Base-by-base conservation (phyloP, 2,888 invertebrate species). In the Lasius fuliginosus region DNA sequence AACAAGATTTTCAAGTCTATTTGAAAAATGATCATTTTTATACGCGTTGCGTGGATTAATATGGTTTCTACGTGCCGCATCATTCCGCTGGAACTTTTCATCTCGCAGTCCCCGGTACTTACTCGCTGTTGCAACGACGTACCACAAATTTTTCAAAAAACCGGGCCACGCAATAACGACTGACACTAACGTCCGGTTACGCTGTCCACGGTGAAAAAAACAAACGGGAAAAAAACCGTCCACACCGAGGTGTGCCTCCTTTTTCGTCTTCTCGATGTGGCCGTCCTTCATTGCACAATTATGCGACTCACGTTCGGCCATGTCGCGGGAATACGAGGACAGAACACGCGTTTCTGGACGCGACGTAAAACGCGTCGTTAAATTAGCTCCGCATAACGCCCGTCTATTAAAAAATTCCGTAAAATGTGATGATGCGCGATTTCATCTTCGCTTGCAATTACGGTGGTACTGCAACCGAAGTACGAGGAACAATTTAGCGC, bases 321-420 rank as follows among this genome's bases (percentile, higher is more conserved):
- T 36, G 36, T 1, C 30, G 60, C 53, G 9, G 30, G 60, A 76
- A 40, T 23, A 15, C 73, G 40, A 40, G 60, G 27, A 23, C 12
- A n/a, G 40, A 83, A 85, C 42, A 33, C 84, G 75, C 68, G 75
- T 85, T 53, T 73, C 64, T 33, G 71, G 64, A 68, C 53, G 49
- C 68, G 83, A 75, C 42, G 75, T 69, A 84, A 88, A 88, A 68
- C 75, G 60, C 71, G 74, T 58, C 83, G 75, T 85, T 84, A 82
- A 87, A 89, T 88, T 90, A 89, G 67, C 49, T 81, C 53, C 23
- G 58, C 23, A 71, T 60, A 74, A 82, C 69, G 76, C 60, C 49
- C 40, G 42, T 53, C 76, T 68, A 83, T 86, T 84, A 87, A 77
- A 83, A 69, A 62, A 82, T 73, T 23, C 36, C 18, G 9, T 33